Evolutionary conservation across 2,797 vertebrate genomes (phyloP), one percentile per base, ranked within the genome.

Genomic region (Liparis tanakae): DNA sequence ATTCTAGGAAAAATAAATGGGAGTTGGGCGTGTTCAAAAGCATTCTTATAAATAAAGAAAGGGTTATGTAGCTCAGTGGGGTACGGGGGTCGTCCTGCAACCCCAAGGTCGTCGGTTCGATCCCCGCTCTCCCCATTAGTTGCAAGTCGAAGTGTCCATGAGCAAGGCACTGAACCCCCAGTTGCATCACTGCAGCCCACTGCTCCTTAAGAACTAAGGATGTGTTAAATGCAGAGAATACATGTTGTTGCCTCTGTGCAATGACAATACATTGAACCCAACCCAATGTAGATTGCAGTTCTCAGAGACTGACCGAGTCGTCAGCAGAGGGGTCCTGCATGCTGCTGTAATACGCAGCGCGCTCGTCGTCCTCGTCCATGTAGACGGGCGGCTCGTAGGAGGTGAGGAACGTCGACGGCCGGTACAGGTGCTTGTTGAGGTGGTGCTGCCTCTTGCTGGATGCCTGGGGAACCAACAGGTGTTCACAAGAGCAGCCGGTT

Each of bases 341-440:
- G 76, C 86, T 73, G 90, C 93, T 92, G 81, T 96, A 96, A 87
- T 95, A 98, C 71, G 94, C 94, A 22, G 95, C 89, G 30, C 95
- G 95, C 86, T 98, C 96, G 48, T 99, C 98, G 1, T 99, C 98
- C 41, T 99, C 98, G 44, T 99, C 98, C 98, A 99, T 99, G 88
- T 93, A 99, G 86, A 99, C 98, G 1, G 98, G 98, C 62, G 98
- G 98, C 91, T 99, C 97, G 30, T 99, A 98, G 65, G 98, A 99
- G 65, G 97, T 96, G 93, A 99, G 96, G 91, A 99, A 99, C 78
- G 98, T 99, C 85, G 98, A 99, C 44, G 97, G 97, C 88, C 96
- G 95, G 93, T 99, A 99, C 90, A 99, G 96, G 93, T 99, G 98
- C 90, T 98, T 99, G 94, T 99, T 99, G 70, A 99, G 96, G 87